Evolutionary conservation across 2,113 vertebrate genomes (phyloP), one percentile per base, ranked within the genome.

Genomic region (Oncorhynchus masou): DNA sequence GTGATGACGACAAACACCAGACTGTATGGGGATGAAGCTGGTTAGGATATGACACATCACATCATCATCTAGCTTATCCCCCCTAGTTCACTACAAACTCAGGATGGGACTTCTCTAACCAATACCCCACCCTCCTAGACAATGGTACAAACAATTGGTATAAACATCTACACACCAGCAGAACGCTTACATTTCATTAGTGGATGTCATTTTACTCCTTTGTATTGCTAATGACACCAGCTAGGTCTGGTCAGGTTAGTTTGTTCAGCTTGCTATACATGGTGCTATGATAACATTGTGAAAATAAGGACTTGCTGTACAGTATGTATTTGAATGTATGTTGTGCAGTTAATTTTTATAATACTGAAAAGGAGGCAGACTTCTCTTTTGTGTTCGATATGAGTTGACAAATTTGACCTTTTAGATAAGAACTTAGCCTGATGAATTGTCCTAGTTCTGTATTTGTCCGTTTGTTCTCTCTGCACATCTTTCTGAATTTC

Each of bases 301-400:
- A 69, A 88, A 82, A 77, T 81, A 70, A 83, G 84, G 78, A 71
- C 77, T 89, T 84, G 90, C 87, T 91, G 90, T 92, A 92, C 91
- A 91, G 87, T 93, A 89, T 91, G 90, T 92, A 92, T 91, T 88
- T 89, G 89, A 94, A 93, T 94, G 91, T 91, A 93, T 90, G 91
- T 92, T 88, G 92, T 94, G 91, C 89, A 93, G 92, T 93, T 90
- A 89, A 92, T 92, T 91, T 93, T 92, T 91, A 90, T 91, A 88
- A 91, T 85, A 88, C 81, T 81, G 83, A 83, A 86, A 82, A 83
- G 84, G 83, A 83, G 86, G 84, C 79, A 79, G 85, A 83, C 79
- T 76, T 89, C 84, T 73, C 74, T 81, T 88, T 85, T 87, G 79
- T 74, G 27, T 74, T 54, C 1, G 74, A 85, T 84, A 84, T 57